A percentile compares a stretch with the other conserved stretches of the same genome.
Evolutionary conservation across 2,888 invertebrate genomes (phyloP).

Genomic region (Chromoteleia sp.): DNA sequence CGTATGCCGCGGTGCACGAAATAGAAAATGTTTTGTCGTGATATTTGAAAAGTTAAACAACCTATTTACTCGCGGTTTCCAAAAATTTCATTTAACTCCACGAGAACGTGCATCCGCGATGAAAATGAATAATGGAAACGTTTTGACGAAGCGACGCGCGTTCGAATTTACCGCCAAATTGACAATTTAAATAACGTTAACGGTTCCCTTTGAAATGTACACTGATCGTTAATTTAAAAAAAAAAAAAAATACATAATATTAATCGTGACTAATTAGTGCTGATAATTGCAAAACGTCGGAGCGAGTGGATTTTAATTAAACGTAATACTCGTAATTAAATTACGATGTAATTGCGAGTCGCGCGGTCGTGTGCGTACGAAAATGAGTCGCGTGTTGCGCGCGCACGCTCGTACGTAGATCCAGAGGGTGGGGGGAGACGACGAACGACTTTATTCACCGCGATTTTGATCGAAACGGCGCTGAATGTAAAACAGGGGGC

Average conservation of each 20-base stretch:
- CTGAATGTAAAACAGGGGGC: no score
- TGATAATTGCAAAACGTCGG: slow-evolving; percentile 25
- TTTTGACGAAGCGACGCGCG: no score
- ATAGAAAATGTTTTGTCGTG: slow-evolving; percentile 60
- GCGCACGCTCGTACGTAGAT: background rate
- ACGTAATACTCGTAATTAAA: slow-evolving; percentile 34
- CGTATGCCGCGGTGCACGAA: slow-evolving; percentile 59
- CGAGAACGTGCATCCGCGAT: background rate
- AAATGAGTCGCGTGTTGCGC: background rate
- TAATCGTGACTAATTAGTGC: slow-evolving; percentile 25
- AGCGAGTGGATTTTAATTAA: slow-evolving; percentile 28
- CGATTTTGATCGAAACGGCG: background rate
- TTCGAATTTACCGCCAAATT: slow-evolving; percentile 8
- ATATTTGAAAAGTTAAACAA: slow-evolving; percentile 48
- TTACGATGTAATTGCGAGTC: slow-evolving; percentile 33
- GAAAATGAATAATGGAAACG: no score
- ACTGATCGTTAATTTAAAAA: background rate
- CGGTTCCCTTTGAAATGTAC: background rate
- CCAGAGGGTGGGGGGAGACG: no score
- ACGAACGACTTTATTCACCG: background rate
- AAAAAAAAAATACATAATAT: slow-evolving; percentile 2
- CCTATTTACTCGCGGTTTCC: slow-evolving; percentile 22
- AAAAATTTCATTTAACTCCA: background rate
- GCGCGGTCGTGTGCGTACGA: slow-evolving; percentile 4
- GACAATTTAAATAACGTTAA: slow-evolving; percentile 11